phyloP scores from a whole-genome alignment of 1,140 invertebrate genomes.

The Rhopalosiphum padi region DNA sequence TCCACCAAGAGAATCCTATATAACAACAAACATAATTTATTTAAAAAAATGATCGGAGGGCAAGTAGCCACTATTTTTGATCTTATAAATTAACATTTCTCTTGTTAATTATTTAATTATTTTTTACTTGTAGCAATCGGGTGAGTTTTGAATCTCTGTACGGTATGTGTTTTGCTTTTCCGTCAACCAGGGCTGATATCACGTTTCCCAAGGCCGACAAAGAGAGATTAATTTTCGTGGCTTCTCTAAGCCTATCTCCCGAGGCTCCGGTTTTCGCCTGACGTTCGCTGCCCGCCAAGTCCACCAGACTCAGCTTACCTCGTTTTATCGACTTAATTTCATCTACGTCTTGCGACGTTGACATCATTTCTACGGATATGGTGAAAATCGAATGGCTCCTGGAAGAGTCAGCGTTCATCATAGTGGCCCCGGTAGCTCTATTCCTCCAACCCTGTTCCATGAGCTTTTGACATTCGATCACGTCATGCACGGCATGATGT shows the following conservation, averaged over 20 bases:
- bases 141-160: constrained; percentile 95
- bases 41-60: background rate
- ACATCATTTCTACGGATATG: constrained; percentile 82
- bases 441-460: constrained; percentile 80
- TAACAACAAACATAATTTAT: background rate
- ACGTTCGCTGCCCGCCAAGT: constrained; percentile 87
- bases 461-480: constrained; percentile 74
- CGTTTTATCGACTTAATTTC: constrained; percentile 71
- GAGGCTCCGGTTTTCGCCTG: constrained; percentile 86
- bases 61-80: too few species aligned
- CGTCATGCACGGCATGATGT: constrained; percentile 78
- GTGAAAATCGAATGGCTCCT: constrained; percentile 92
- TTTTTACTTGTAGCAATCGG: constrained; percentile 76
- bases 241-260: constrained; percentile 89
- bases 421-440: constrained; percentile 77
- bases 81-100: background rate
- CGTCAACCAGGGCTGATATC: constrained; percentile 90
- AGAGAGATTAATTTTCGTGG: constrained; percentile 95
- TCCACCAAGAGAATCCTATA: constrained; percentile 87
- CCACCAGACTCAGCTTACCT: constrained; percentile 89
- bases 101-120: background rate
- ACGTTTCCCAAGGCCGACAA: constrained; percentile 93
- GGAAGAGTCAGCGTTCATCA: constrained; percentile 88
- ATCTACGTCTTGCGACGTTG: constrained; percentile 63
- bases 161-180: constrained; percentile 89